Percentiles rank a stretch among this genome's conserved stretches.
phyloP scores from a whole-genome alignment of 2,888 invertebrate genomes.

The Lumbricus terrestris region DNA sequence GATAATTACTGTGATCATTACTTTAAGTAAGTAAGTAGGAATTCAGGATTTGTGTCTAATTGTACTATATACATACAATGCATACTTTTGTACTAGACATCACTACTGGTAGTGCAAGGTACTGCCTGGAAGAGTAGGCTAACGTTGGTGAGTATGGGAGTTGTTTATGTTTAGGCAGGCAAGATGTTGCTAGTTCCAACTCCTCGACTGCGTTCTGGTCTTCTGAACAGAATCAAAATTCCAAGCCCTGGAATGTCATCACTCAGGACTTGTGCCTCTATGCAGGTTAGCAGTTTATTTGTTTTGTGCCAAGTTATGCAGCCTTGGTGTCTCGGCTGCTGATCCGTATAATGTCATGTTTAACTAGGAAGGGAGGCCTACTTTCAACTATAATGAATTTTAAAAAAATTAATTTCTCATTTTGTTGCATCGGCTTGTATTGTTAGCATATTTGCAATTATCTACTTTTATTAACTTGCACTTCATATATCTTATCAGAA shows the following conservation, averaged over 20 bases:
- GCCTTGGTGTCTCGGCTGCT: neutral
- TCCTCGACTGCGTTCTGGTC: slow-evolving; percentile 71
- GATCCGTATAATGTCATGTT: neutral
- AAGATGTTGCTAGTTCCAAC: slow-evolving; percentile 78
- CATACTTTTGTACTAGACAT: neutral
- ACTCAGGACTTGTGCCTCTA: slow-evolving; percentile 62
- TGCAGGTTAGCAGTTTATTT: slow-evolving; percentile 44
- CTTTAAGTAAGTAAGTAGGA: too few relatives aligned
- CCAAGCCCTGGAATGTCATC: slow-evolving; percentile 36
- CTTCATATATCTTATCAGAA: neutral
- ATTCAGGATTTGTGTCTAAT: too few relatives aligned
- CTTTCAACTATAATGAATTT: too few relatives aligned
- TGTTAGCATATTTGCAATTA: neutral
- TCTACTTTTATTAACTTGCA: neutral
- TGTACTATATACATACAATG: neutral
- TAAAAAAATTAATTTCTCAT: neutral
- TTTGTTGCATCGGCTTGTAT: neutral
- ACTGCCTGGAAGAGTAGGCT: neutral
- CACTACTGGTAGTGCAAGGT: neutral
- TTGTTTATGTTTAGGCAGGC: slow-evolving; percentile 61
- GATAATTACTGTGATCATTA: too few relatives aligned
- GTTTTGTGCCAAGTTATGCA: neutral
- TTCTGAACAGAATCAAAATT: slow-evolving; percentile 71
- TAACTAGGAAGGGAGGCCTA: too few relatives aligned
- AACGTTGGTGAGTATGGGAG: neutral